Evolutionary conservation across 1,140 invertebrate genomes (phyloP), one percentile per base, ranked within the genome.

Genomic region (Drosophila eugracilis): DNA sequence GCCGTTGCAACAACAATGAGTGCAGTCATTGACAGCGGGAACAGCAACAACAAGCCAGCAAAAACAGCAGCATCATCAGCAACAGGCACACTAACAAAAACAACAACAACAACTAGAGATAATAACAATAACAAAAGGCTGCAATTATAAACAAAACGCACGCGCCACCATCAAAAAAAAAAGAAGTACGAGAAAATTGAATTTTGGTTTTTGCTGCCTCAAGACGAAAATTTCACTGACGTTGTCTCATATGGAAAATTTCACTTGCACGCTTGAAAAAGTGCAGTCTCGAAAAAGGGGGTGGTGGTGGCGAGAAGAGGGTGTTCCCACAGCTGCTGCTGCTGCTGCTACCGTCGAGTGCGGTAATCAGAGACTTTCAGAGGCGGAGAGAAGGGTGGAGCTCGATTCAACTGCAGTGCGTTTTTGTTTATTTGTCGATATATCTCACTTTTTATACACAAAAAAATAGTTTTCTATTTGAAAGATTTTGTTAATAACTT

Each of bases 181-280:
- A 14, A 41, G 50, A 71, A 57, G 28, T 66, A 9, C 28, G 26
- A 49, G 50, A 49, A 50, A 57, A 39, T 28, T 34, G 4, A 41
- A 50, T 62, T 80, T 62, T 57, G 14, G 34, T 26, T 21, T 70
- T 32, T 55, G 54, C 50, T 50, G 49, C 45, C 42, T 17, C 50
- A 41, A 83, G 71, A 63, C 55, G 52, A 79, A 78, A 84, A 79
- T 85, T 84, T 85, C 80, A 73, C 80, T 79, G 75, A 58, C 59
- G 62, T 77, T 75, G 75, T 60, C 75, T 69, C 81, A 85, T 86
- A 85, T 86, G 81, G 81, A 80, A 86, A 86, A 85, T 85, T 85
- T 85, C 81, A 85, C 81, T 85, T 86, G 76, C 80, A 85, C 81
- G 81, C 80, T 85, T 86, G 76, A 77, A 85, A 85, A 85, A 85